A percentile compares a stretch with the other conserved stretches of the same genome.
Conservation (phyloP, 2,797 vertebrate species). For the Halcyon smyrnensis region DNA sequence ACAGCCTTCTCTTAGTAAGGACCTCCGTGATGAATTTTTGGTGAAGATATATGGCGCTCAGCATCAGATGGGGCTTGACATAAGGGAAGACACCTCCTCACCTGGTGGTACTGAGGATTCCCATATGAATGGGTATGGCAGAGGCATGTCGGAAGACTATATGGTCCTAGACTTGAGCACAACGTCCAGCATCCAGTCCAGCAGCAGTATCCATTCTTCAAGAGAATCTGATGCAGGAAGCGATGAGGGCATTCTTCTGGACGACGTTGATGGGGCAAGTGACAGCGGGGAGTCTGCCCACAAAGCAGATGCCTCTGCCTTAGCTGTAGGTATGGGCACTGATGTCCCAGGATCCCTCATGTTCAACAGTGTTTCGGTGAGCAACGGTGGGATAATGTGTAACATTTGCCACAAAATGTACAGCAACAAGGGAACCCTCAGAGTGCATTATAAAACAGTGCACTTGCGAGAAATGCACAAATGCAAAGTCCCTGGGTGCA, state of each 20-base stretch:
- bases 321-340: constrained; percentile 76
- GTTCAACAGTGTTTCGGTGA: constrained; percentile 85
- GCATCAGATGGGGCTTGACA: constrained; percentile 83
- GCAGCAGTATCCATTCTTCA: constrained; percentile 95
- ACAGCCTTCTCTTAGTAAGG: constrained; percentile 93
- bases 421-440: constrained; percentile 98
- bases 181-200: constrained; percentile 94
- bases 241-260: constrained; percentile 95
- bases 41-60: constrained; percentile 87
- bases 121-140: constrained; percentile 88
- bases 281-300: constrained; percentile 90
- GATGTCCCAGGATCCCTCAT: constrained; percentile 85
- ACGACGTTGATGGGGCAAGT: constrained; percentile 91
- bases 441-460: constrained; percentile 98
- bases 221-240: constrained; percentile 95
- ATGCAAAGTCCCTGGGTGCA: constrained; percentile 96
- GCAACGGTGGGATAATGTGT: constrained; percentile 92
- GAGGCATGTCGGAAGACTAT: constrained; percentile 89
- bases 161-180: constrained; percentile 97
- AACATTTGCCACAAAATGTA: constrained; percentile 99
- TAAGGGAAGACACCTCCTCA: constrained; percentile 86
- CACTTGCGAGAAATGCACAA: constrained; percentile 99
- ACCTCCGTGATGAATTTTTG: constrained; percentile 91
- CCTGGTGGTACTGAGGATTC: constrained; percentile 88
- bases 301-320: constrained; percentile 79